Conservation (phyloP, 1,140 invertebrate genomes). For the Philopotamus ludificatus region DNA sequence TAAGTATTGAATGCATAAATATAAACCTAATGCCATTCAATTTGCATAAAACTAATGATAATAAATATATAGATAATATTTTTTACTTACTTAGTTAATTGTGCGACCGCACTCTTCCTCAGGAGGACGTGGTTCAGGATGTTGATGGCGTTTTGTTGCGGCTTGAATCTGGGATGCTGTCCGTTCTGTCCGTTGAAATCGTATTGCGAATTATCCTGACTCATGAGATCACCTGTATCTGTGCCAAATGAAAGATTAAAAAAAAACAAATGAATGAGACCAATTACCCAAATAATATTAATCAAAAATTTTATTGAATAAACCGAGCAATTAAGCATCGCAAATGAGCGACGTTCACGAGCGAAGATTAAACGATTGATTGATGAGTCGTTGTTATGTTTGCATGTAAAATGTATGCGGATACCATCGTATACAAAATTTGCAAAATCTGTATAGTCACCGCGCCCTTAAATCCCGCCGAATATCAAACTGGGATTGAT, state of each 20-base stretch:
- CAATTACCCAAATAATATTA: neutral
- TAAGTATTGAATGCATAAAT: too few species aligned
- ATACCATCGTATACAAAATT: too few species aligned
- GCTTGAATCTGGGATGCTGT: slow-evolving; percentile 45
- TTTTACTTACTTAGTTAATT: slow-evolving; percentile 51
- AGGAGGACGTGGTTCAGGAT: slow-evolving; percentile 74
- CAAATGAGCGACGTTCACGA: neutral
- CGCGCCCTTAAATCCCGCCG: too few species aligned
- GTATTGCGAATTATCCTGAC: slow-evolving; percentile 47
- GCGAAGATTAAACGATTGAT: slow-evolving; percentile 29
- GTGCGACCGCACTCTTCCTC: slow-evolving; percentile 69
- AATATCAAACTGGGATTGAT: too few species aligned
- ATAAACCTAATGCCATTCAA: too few species aligned
- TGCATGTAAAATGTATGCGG: neutral
- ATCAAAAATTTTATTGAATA: neutral
- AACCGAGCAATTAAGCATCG: neutral
- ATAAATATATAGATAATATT: neutral
- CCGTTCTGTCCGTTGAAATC: slow-evolving; percentile 46
- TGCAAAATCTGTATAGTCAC: too few species aligned
- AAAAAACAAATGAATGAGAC: too few species aligned
- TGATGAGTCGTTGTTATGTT: slow-evolving; percentile 24
- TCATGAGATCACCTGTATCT: slow-evolving; percentile 51
- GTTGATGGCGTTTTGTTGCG: slow-evolving; percentile 62
- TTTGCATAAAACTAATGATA: neutral
- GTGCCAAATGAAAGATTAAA: too few species aligned